Conservation (phyloP, 2,797 vertebrate species). For the Manis pentadactyla region DNA sequence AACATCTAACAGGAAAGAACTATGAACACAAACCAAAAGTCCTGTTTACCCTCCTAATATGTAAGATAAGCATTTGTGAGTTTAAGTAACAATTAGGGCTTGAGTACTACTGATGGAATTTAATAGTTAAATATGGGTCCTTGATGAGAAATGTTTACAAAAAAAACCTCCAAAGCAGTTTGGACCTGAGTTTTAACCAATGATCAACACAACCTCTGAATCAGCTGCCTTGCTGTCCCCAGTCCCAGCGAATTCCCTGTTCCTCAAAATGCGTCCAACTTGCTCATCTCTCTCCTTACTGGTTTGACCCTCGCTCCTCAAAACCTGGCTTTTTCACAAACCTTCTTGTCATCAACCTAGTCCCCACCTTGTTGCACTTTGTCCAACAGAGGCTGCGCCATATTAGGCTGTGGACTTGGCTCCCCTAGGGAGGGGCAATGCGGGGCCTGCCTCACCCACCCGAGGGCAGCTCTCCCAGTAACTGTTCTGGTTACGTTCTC, state of each 20-base stretch:
- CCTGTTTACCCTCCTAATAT: background rate
- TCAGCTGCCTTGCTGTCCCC: background rate
- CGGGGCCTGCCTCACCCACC: rapidly evolving
- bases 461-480: rapidly evolving
- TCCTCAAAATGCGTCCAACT: background rate
- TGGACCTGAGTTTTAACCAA: background rate
- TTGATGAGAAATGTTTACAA: background rate
- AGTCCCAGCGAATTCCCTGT: background rate
- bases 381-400: background rate
- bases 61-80: background rate
- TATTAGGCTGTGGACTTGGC: rapidly evolving
- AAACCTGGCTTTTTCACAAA: background rate
- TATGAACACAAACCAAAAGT: conserved; percentile 26
- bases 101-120: background rate
- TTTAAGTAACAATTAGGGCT: background rate
- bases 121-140: background rate
- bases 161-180: background rate
- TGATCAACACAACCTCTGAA: background rate
- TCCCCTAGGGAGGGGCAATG: rapidly evolving
- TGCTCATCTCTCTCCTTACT: background rate
- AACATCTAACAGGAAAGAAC: background rate
- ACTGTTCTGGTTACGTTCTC: background rate
- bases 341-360: background rate
- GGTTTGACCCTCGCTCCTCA: background rate
- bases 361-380: background rate